Evolutionary conservation across 1,140 invertebrate species (phyloP), one percentile per base, ranked within the genome.

Genomic region (Caenorhabditis briggsae): DNA sequence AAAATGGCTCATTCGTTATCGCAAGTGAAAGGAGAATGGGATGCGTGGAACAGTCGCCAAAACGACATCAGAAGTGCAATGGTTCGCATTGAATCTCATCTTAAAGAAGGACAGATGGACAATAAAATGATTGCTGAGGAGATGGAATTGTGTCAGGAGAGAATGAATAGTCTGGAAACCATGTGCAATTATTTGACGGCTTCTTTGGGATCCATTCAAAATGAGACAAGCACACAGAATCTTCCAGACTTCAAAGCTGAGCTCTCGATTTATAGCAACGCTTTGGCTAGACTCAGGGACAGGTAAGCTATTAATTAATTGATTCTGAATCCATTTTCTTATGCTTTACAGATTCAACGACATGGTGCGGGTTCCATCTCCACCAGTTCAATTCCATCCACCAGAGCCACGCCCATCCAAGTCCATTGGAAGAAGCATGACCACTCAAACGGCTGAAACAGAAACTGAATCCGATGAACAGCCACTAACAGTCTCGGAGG

Each of bases 111-210:
- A 8, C 74, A 86, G 43, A 78, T 82, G 43, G 86, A 87, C 41
- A 59, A 87, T 14, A 55, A 59, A 50, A 43, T 53, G 25, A 65
- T 87, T 53, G 43, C 85, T 33, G 58, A 86, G 9, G 53, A 88
- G 64, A 86, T 85, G 84, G 87, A 86, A 41, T 70, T 88, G 23
- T 88, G 84, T 83, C 84, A 88, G 55, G 83, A 82, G 59, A 88
- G 86, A 55, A 84, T 84, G 86, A 88, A 88, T 41, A 88, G 88
- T 74, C 85, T 89, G 14, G 88, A 89, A 50, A 89, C 88, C 0
- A 88, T 89, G 88, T 89, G 88, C 88, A 89, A 89, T 59, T 89
- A 86, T 48, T 64, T 89, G 43, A 88, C 88, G 18, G 20, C 82
- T 20, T 56, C 83, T 20, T 61, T 88, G 48, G 70, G 55, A 20